Conservation (phyloP, 2,888 invertebrate species). For the Folsomia candida region DNA sequence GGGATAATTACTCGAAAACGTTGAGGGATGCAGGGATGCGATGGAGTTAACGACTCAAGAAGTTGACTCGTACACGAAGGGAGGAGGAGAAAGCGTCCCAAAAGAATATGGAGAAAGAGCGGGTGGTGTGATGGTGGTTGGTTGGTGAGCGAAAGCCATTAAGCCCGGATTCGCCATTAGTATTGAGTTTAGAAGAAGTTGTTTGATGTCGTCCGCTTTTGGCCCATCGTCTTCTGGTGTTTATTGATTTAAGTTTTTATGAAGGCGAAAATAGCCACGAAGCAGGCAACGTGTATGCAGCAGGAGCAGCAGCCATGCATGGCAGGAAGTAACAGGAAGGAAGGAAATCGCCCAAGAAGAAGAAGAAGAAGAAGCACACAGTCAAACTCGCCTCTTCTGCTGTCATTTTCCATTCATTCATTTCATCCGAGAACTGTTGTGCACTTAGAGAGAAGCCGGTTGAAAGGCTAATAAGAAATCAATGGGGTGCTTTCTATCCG, state of each 20-base stretch:
- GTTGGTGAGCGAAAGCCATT: not conserved
- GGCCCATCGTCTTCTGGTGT: not conserved
- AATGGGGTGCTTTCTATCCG: constrained; percentile 32
- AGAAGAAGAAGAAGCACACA: too few relatives aligned
- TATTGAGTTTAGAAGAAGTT: not conserved
- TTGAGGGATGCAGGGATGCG: too few relatives aligned
- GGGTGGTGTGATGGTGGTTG: too few relatives aligned
- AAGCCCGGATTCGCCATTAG: not conserved
- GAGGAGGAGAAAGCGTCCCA: too few relatives aligned
- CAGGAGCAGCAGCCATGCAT: not conserved
- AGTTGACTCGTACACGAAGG: too few relatives aligned
- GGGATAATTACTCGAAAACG: too few relatives aligned
- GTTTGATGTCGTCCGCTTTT: too few relatives aligned
- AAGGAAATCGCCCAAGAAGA: not conserved
- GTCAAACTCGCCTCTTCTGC: constrained; percentile 7
- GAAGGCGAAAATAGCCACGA: constrained; percentile 10
- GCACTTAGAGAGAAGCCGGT: constrained; percentile 17
- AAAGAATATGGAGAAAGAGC: too few relatives aligned
- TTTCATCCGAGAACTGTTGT: constrained; percentile 1
- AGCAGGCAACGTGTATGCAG: not conserved
- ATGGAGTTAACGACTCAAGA: too few relatives aligned
- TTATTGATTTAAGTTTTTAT: constrained; percentile 28
- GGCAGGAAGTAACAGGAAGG: too few relatives aligned
- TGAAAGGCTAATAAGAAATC: constrained; percentile 41
- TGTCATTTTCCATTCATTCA: constrained; percentile 30